Evolutionary conservation across 2,888 invertebrate genomes (phyloP), one percentile per base, ranked within the genome.

Genomic region (Subacronicta megacephala): DNA sequence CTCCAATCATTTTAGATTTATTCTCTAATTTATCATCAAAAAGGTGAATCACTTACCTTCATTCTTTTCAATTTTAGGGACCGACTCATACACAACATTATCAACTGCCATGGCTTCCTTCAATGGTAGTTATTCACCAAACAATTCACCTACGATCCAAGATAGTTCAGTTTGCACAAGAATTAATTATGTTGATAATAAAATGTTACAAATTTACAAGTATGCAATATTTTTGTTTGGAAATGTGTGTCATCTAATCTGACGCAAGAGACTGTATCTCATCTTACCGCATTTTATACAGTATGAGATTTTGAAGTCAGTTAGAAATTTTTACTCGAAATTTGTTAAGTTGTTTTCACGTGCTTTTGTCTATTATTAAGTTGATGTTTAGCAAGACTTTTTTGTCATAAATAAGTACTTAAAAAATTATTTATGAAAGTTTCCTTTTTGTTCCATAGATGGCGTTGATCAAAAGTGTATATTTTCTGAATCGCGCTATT

Each of bases 81-180:
- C 83, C 50, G 68, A 58, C 45, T 74, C 68, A 57, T 87, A 87
- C 9, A 63, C 80, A 42, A 75, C 78, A 51, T 83, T 83, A 47
- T 80, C 80, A n/a, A 45, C 62, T 9, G 78, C 75, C 88, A 88
- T 88, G 4, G 26, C 62, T 64, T 7, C 15, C 26, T 29, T 36
- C 35, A 78, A 72, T 77, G 68, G 54, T 46, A 44, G 20, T 17
- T 46, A 17, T 7, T 4, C 10, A 42, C 10, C 17, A 2, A 47
- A 31, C 18, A 29, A 13, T 33, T 26, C 23, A 7, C 20, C 13
- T 44, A 36, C 20, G 17, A 18, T 26, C 23, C 46, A 3, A 40
- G 47, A 64, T 72, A 60, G 29, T 42, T 53, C 3, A n/a, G 56
- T 73, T 68, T 72, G 26, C 43, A 47, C 23, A 53, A 37, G 31